A percentile compares a stretch with the other conserved stretches of the same genome.
phyloP scores from a whole-genome alignment of 1,140 invertebrate species.

The Aphaenogaster rudis region DNA sequence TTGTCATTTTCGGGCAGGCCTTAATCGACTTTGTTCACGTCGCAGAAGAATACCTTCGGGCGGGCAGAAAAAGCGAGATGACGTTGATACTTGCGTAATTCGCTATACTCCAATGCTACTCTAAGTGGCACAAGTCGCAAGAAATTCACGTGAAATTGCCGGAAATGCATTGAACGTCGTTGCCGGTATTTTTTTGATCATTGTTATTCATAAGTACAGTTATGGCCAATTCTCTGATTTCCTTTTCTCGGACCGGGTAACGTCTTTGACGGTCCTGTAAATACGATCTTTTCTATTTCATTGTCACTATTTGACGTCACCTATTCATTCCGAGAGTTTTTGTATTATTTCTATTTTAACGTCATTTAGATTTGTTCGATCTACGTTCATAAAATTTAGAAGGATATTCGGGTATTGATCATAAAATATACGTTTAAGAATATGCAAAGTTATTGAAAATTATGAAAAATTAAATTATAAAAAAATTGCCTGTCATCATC shows the following conservation, averaged over 20 bases:
- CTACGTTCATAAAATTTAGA: not conserved
- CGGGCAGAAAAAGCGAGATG: not conserved
- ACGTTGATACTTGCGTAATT: constrained; percentile 42
- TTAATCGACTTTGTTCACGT: constrained; percentile 4
- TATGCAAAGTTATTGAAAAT: not conserved
- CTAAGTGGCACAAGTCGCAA: constrained; percentile 5
- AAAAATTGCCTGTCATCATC: not conserved
- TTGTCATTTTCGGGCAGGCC: not conserved
- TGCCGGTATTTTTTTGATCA: constrained; percentile 31
- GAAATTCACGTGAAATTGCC: constrained; percentile 25
- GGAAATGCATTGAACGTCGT: constrained; percentile 49
- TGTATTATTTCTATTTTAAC: constrained; percentile 18
- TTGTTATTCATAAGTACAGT: constrained; percentile 56
- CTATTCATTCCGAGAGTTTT: not conserved
- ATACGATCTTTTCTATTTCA: constrained; percentile 21
- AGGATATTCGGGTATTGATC: not conserved
- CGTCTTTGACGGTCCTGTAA: constrained; percentile 6
- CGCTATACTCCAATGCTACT: constrained; percentile 23
- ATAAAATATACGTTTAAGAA: not conserved
- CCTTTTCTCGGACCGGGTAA: not conserved
- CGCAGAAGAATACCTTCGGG: not conserved
- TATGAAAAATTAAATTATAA: not conserved
- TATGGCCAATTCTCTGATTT: constrained; percentile 31
- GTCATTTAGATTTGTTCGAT: not conserved
- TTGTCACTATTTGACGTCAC: constrained; percentile 44